These are phyloP conservation scores for Cosmia pyralina DNA, from an alignment of 2,888 invertebrate genomes.

Conservation along the genomic window DNA sequence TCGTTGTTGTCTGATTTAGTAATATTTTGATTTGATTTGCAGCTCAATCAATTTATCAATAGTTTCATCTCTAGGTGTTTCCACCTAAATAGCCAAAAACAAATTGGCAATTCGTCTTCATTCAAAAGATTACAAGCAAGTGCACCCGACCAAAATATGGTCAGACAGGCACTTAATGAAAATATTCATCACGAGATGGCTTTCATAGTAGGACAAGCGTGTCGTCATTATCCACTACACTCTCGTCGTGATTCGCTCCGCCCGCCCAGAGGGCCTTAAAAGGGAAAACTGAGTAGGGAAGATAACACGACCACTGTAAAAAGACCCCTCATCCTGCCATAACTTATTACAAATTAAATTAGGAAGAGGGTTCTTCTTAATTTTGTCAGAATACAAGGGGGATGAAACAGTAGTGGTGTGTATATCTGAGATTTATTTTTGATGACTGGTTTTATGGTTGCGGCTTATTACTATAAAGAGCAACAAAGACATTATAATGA, in stretches of 20 bases:
- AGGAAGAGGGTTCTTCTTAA: conserved; percentile 20
- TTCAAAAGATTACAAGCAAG: not conserved
- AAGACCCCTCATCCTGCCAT: conserved; percentile 41
- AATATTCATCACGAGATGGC: conserved; percentile 51
- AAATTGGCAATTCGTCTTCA: not conserved
- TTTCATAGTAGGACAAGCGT: conserved; percentile 63
- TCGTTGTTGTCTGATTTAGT: too few relatives aligned
- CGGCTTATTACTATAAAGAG: conserved; percentile 50
- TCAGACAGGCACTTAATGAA: conserved; percentile 27
- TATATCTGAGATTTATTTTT: conserved; percentile 63
- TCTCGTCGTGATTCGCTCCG: conserved; percentile 71
- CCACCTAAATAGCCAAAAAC: not conserved
- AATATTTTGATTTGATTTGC: too few relatives aligned
- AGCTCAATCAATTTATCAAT: not conserved
- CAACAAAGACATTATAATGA: conserved; percentile 50
- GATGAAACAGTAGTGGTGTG: conserved; percentile 44
- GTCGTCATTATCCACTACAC: conserved; percentile 63
- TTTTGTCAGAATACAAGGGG: conserved; percentile 26
- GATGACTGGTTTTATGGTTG: conserved; percentile 59
- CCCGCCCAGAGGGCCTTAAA: conserved; percentile 63
- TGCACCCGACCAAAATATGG: not conserved
- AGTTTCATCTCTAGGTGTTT: not conserved
- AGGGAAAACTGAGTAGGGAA: conserved; percentile 61
- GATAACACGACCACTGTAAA: conserved; percentile 48
- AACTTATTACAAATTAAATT: not conserved